Percentiles rank a stretch among this genome's conserved stretches.
These are phyloP conservation scores for Tachuris rubrigastra DNA, from an alignment of 2,113 vertebrate genomes.

Conservation along the genomic window DNA sequence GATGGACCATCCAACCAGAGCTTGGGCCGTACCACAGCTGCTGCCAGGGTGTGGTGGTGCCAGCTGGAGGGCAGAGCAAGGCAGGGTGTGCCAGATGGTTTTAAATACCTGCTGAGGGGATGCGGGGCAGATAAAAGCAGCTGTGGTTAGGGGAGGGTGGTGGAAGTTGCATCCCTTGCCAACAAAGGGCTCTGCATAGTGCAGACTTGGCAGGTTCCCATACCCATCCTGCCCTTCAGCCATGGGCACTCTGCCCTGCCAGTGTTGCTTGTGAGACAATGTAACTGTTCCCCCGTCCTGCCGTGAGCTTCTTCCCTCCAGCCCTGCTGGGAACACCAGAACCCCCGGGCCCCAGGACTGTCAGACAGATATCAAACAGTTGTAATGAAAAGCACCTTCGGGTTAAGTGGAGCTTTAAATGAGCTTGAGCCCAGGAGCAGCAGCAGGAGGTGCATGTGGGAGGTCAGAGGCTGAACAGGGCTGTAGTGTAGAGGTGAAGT, in stretches of 20 bases:
- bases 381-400: not conserved
- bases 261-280: not conserved
- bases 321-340: not conserved
- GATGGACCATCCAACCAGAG: accelerated
- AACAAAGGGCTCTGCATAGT: accelerated
- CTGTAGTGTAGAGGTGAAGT: not conserved
- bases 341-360: not conserved
- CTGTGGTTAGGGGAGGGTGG: not conserved
- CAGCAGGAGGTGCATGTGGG: not conserved
- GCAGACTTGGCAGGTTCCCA: not conserved
- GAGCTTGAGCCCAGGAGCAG: not conserved
- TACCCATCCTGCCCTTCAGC: not conserved
- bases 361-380: not conserved
- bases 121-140: not conserved
- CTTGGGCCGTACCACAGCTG: not conserved
- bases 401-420: not conserved
- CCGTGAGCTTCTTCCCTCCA: not conserved
- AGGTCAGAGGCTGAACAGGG: not conserved
- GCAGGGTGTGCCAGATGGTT: not conserved
- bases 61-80: not conserved
- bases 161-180: not conserved
- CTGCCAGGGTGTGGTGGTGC: not conserved
- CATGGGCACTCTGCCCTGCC: not conserved
- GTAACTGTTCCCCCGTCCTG: accelerated
- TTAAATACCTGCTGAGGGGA: not conserved